Base-by-base conservation (phyloP, 2,113 vertebrate species). In the Ictalurus furcatus region DNA sequence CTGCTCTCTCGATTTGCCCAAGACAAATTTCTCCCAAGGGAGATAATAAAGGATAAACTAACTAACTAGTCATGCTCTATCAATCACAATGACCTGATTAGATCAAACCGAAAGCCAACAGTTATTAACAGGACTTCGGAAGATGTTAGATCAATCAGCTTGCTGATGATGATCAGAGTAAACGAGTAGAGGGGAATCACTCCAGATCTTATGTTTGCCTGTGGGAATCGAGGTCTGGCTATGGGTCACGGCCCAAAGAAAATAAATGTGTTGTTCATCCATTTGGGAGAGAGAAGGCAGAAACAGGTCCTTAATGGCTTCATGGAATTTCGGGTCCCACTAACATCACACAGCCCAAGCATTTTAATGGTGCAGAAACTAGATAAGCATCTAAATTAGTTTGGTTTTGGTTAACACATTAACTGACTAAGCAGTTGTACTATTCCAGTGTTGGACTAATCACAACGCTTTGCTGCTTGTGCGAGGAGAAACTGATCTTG, bases 201-300 rank as follows among this genome's bases (percentile, higher is more conserved):
- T 48, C n/a, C 58, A 76, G 71, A 23, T 34, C 56, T 56, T 73
- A 56, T 63, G 58, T 84, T 67, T 85, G 61, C 19, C 56, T 54
- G 78, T 28, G 84, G 48, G 23, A 89, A 88, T 76, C 87, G 58
- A 91, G 87, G 65, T 61, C 80, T 58, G 2, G 67, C 67, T 84
- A 59, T 73, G 87, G 87, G 87, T 88, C 80, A 88, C 9, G n/a
- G 87, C 69, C 87, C 81, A 74, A 48, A 76, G 80, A 71, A 83
- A 81, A 67, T 69, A 88, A 69, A 82, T 13, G 79, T 73, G n/a
- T 82, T 71, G 76, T 83, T 81, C 30, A 44, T 30, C 21, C 52
- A 52, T 83, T 71, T 71, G 48, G 40, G 28, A 65, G 76, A 34
- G 11, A 3, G 25, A 44, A 59, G 8, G 56, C 37, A 6, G 16